Conservation (phyloP, 2,113 vertebrate species). For the Manacus vitellinus region DNA sequence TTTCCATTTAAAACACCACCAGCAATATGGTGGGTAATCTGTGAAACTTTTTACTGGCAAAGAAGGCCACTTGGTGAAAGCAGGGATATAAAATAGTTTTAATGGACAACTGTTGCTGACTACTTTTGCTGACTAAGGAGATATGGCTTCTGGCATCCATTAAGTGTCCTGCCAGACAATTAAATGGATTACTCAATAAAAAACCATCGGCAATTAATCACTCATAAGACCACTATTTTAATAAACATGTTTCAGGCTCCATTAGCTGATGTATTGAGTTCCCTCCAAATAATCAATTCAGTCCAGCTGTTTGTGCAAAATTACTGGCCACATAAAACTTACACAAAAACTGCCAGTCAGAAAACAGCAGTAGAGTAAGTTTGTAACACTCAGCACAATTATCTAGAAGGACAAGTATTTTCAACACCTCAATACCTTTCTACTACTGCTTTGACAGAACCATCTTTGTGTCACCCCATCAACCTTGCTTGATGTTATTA, state of each 20-base stretch:
- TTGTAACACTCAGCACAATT: background rate
- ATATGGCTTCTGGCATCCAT: background rate
- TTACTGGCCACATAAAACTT: background rate
- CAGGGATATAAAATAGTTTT: background rate
- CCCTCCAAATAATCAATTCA: background rate
- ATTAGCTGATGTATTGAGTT: background rate
- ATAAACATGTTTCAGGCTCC: background rate
- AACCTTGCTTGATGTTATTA: background rate
- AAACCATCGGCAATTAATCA: slow-evolving; percentile 4
- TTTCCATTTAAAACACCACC: background rate
- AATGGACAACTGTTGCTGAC: background rate
- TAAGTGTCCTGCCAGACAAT: background rate
- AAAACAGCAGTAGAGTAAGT: background rate
- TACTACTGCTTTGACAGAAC: background rate
- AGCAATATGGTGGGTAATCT: background rate
- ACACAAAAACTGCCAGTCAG: background rate
- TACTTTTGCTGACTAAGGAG: background rate
- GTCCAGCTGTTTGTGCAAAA: background rate
- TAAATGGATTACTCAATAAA: slow-evolving; percentile 18
- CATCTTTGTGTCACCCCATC: background rate
- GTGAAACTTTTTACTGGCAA: background rate
- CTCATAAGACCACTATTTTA: background rate
- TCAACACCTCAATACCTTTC: background rate
- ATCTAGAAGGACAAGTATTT: background rate
- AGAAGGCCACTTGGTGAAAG: background rate